Evolutionary conservation across 2,113 vertebrate species (phyloP).

Genomic region (Poeciliopsis turrubarensis): DNA sequence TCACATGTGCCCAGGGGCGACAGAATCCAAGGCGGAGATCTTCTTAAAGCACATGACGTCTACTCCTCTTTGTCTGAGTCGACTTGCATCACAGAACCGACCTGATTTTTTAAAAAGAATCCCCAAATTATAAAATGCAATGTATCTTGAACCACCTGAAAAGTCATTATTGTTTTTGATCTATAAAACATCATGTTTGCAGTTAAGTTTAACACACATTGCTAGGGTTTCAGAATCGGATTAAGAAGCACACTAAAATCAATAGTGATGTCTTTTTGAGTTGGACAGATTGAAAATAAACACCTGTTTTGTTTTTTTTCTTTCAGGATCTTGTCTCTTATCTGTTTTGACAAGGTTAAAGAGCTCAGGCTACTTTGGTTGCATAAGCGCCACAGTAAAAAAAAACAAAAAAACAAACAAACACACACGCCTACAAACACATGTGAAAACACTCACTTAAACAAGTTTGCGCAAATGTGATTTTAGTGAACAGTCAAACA

Average conservation of each 20-base stretch:
- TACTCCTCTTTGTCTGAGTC: not conserved
- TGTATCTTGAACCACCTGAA: not conserved
- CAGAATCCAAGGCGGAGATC: conserved; percentile 20
- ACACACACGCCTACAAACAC: conserved; percentile 17
- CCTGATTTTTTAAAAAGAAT: conserved; percentile 3
- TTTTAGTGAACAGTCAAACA: conserved; percentile 5
- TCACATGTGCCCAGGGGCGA: conserved; percentile 45
- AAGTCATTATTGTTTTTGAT: conserved; percentile 21
- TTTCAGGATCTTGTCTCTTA: conserved; percentile 6
- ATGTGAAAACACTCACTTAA: not conserved
- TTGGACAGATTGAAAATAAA: not conserved
- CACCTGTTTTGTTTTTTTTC: conserved; percentile 14
- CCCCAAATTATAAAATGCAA: conserved; percentile 21
- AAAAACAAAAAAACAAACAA: not conserved
- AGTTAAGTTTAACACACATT: conserved; percentile 10
- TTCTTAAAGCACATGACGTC: conserved; percentile 14
- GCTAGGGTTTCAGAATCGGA: not conserved
- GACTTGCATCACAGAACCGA: conserved; percentile 1
- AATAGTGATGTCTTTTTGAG: conserved; percentile 3
- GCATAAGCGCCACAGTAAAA: conserved; percentile 26
- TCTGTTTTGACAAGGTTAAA: conserved; percentile 13
- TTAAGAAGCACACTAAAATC: conserved; percentile 1
- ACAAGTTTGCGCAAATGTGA: conserved; percentile 20
- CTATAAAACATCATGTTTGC: not conserved
- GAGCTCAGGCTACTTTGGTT: conserved; percentile 50